Base-by-base conservation (phyloP, 2,888 invertebrate species). In the Cataglyphis cursor region DNA sequence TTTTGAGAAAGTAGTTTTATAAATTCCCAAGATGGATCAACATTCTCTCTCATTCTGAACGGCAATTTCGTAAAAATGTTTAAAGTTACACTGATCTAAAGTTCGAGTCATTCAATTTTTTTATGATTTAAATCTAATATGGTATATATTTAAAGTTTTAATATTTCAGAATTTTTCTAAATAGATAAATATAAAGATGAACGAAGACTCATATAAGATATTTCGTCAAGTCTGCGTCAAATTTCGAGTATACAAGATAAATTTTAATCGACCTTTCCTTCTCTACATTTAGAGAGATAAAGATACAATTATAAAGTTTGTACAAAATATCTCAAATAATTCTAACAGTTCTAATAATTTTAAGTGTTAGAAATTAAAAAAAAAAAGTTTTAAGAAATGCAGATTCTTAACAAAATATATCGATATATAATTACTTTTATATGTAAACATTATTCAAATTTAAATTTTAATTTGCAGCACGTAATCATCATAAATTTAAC, bases 121-220 rank as follows among this genome's bases (percentile, higher is more conserved):
- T 38, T 41, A 21, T 51, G 8, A 51, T n/a, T 51, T 48, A 62
- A 74, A 28, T 15, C 57, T 75, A 74, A 62, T 74, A 74, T 48
- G 21, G 48, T 61, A 61, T 24, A 61, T 73, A 73, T 73, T 61
- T 18, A 28, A 38, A 38, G 24, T 72, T 57, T 38, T 1, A 57
- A 57, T 35, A 21, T 35, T n/a, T 61, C 28, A 28, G n/a, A 73
- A 61, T 61, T 61, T 73, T 12, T 57, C 38, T 38, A 6, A 59
- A 28, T 59, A 18, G n/a, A 12, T 73, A 61, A 73, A 61, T 73
- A 41, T 44, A 44, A 44, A 61, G 28, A 38, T 72, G 18, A 18
- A 38, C 38, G n/a, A 38, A 73, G 66, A 48, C 18, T 59, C 24
- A n/a, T 38, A 73, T n/a, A n/a, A 24, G 57, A 12, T 59, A 41